phyloP scores from a whole-genome alignment of 1,140 invertebrate genomes.

The Ylistrum balloti region DNA sequence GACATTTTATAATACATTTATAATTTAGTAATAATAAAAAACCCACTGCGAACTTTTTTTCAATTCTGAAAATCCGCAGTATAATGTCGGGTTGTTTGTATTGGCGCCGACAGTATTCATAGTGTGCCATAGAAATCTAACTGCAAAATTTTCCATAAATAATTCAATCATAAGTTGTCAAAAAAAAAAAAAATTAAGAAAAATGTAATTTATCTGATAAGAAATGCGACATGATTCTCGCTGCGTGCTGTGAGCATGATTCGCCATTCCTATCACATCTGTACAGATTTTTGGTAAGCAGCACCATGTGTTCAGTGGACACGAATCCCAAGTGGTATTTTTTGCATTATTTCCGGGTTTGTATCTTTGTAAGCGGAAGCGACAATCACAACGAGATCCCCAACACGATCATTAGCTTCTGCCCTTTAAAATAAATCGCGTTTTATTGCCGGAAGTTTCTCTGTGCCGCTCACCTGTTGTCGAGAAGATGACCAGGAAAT shows the following conservation, averaged over 20 bases:
- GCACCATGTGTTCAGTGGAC: background rate
- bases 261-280: background rate
- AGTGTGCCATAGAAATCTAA: background rate
- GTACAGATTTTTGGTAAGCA: conserved; percentile 12
- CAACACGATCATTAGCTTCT: background rate
- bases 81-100: background rate
- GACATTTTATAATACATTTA: no score
- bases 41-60: no score
- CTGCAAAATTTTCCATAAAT: background rate
- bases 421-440: background rate
- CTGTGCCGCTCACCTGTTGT: background rate
- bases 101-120: background rate
- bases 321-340: background rate
- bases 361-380: background rate
- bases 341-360: conserved; percentile 13
- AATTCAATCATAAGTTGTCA: background rate
- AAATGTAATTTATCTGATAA: background rate
- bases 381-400: background rate
- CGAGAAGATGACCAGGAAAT: background rate
- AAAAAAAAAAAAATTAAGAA: no score
- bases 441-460: background rate
- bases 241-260: background rate
- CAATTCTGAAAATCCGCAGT: no score
- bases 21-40: no score
- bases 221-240: background rate